Conservation (phyloP, 2,113 vertebrate genomes). For the Sinocyclocheilus anshuiensis region DNA sequence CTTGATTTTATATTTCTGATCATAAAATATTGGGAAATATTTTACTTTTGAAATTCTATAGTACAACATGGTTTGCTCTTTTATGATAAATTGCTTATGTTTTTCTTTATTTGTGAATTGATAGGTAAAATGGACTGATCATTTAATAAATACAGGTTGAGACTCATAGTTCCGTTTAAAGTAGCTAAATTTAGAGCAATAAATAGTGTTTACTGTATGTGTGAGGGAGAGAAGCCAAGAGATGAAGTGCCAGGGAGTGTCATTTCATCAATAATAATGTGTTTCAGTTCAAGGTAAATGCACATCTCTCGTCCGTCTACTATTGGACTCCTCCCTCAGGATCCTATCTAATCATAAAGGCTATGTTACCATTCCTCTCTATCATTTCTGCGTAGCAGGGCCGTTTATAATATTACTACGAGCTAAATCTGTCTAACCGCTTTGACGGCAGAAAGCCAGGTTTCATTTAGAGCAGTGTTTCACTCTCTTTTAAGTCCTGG, state of each 20-base stretch:
- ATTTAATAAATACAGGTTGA: not conserved
- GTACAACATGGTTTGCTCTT: not conserved
- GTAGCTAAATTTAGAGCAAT: not conserved
- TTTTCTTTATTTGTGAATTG: not conserved
- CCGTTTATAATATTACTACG: not conserved
- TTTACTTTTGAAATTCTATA: not conserved
- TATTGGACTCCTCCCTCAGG: constrained; percentile 15
- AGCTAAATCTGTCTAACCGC: not conserved
- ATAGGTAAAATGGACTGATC: not conserved
- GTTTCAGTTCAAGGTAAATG: constrained; percentile 46
- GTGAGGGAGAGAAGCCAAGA: not conserved
- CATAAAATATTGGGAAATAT: too few species aligned
- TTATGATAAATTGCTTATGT: not conserved
- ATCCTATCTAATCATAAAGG: constrained; percentile 36
- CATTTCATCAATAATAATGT: constrained; percentile 30
- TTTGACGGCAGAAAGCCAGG: not conserved
- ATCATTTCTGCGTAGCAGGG: not conserved
- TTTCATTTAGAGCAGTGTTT: not conserved
- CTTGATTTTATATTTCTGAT: not conserved
- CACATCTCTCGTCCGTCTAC: constrained; percentile 8
- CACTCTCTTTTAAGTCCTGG: not conserved
- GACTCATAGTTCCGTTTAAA: not conserved
- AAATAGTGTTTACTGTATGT: not conserved
- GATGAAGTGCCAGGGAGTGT: not conserved
- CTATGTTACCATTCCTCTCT: constrained; percentile 23